phyloP scores from a whole-genome alignment of 1,140 invertebrate species.

The Drosophila pachea region DNA sequence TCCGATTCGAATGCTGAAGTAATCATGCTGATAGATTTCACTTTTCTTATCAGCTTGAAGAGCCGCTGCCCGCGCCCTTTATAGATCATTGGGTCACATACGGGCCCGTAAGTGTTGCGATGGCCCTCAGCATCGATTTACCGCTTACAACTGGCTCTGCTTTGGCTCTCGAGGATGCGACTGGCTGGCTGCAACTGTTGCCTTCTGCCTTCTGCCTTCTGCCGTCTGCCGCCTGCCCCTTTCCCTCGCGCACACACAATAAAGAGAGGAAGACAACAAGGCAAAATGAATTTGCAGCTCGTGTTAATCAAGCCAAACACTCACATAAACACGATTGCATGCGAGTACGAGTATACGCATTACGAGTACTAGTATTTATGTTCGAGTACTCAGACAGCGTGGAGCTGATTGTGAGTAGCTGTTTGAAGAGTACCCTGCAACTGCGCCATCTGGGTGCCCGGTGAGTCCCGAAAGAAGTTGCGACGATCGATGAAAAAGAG shows the following conservation, averaged over 20 bases:
- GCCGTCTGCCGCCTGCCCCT: constrained; percentile 14
- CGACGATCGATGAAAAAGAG: no score
- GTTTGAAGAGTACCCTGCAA: constrained; percentile 36
- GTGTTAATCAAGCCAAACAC: constrained; percentile 68
- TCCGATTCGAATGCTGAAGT: constrained; percentile 27
- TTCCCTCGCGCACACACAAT: constrained; percentile 24
- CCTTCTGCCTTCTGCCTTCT: constrained; percentile 17
- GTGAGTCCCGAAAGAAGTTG: not conserved
- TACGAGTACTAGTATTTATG: constrained; percentile 38
- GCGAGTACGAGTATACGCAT: constrained; percentile 25
- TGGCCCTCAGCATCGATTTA: constrained; percentile 64
- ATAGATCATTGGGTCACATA: constrained; percentile 73
- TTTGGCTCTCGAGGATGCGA: constrained; percentile 15
- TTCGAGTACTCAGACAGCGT: constrained; percentile 64
- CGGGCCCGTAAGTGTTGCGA: constrained; percentile 12
- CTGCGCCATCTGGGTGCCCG: not conserved
- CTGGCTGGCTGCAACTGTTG: not conserved
- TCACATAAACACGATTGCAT: constrained; percentile 33
- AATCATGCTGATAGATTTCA: constrained; percentile 54
- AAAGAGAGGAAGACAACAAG: constrained; percentile 48
- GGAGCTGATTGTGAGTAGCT: constrained; percentile 53
- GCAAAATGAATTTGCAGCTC: constrained; percentile 73
- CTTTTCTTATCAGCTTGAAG: constrained; percentile 42
- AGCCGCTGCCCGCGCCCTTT: constrained; percentile 58
- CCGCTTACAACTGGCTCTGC: constrained; percentile 62